These are phyloP conservation scores for Onychostoma macrolepis DNA, from an alignment of 2,113 vertebrate species.

Conservation along the genomic window DNA sequence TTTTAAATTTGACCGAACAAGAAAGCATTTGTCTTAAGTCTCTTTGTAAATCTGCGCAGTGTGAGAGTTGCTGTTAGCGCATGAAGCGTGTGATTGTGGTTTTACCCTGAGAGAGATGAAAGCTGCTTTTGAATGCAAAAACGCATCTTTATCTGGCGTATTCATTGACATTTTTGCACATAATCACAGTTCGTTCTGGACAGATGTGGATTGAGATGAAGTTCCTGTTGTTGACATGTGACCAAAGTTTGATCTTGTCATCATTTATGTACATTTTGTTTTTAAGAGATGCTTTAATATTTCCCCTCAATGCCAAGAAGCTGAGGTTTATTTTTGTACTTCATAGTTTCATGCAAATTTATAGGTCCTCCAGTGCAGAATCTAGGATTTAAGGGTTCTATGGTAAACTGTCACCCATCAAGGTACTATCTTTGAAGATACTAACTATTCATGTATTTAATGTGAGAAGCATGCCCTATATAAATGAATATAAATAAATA, in stretches of 20 bases:
- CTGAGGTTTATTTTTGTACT: constrained; percentile 81
- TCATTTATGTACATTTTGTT: constrained; percentile 73
- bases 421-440: constrained; percentile 63
- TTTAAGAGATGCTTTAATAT: constrained; percentile 76
- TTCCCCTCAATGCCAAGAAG: constrained; percentile 78
- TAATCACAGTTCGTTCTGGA: constrained; percentile 38
- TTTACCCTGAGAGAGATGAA: neutral
- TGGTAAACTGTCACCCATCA: constrained; percentile 58
- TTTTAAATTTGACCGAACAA: neutral
- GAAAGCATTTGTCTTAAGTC: neutral
- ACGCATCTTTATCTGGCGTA: constrained; percentile 5
- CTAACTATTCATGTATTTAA: constrained; percentile 69
- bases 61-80: neutral
- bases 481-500: constrained; percentile 55
- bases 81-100: neutral
- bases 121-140: constrained; percentile 19
- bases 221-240: constrained; percentile 68
- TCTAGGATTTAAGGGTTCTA: constrained; percentile 62
- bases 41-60: neutral
- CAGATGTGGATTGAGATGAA: constrained; percentile 52
- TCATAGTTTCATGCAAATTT: constrained; percentile 73
- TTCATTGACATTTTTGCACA: constrained; percentile 42
- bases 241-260: constrained; percentile 74
- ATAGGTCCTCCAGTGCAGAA: constrained; percentile 67
- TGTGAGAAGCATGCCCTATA: constrained; percentile 74